Evolutionary conservation across 2,888 invertebrate genomes (phyloP).

Genomic region (Heteromyza rotundicornis): DNA sequence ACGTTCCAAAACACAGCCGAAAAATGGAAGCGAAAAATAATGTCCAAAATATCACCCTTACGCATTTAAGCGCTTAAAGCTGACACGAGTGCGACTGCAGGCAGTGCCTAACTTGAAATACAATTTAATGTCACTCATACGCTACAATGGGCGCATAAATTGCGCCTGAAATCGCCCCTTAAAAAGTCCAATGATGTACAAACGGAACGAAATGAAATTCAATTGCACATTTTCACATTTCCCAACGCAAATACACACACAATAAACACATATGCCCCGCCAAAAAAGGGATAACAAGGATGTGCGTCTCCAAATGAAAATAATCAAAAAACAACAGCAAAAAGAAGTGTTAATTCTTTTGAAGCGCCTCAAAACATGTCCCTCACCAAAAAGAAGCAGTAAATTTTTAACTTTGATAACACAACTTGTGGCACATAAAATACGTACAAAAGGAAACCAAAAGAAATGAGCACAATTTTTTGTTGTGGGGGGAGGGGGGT

Average conservation of each 20-base stretch:
- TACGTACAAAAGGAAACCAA: neutral
- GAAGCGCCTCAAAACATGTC: neutral
- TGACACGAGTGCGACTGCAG: too few species aligned
- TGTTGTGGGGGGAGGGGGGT: too few species aligned
- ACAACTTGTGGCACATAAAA: neutral
- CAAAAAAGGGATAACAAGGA: neutral
- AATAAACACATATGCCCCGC: neutral
- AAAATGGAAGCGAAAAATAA: too few species aligned
- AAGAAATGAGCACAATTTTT: neutral
- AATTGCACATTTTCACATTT: neutral
- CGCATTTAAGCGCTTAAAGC: too few species aligned
- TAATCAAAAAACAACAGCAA: neutral
- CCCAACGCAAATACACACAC: neutral
- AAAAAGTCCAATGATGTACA: neutral
- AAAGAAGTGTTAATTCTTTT: neutral
- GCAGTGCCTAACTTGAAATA: too few species aligned
- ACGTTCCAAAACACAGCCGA: too few species aligned
- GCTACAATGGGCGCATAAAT: neutral
- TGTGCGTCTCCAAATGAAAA: neutral
- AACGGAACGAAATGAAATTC: constrained; percentile 1
- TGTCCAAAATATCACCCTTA: too few species aligned
- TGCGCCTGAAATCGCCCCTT: neutral
- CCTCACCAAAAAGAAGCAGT: neutral
- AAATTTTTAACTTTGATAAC: constrained; percentile 6
- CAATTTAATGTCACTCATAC: neutral